These are phyloP conservation scores for Hormiphora californensis DNA, from an alignment of 37 sponge, comb jelly and placozoan genomes.

Conservation along the genomic window DNA sequence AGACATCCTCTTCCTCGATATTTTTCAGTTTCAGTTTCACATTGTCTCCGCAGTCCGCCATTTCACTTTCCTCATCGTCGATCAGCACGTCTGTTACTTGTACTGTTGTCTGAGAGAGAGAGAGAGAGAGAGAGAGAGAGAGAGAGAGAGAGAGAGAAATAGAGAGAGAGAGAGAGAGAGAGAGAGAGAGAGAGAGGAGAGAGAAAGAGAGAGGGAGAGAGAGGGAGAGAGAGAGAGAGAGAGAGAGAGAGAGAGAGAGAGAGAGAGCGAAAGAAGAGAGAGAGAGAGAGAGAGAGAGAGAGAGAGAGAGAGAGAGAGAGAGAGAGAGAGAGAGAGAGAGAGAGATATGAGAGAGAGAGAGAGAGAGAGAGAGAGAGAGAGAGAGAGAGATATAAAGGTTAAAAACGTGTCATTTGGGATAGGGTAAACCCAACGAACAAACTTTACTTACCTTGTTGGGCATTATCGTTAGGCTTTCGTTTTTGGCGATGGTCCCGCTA, in stretches of 20 bases:
- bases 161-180: no score
- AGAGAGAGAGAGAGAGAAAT: no score
- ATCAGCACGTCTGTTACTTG: conserved; percentile 67
- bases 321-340: neutral
- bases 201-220: no score
- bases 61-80: conserved; percentile 75
- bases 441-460: conserved; percentile 79
- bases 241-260: no score
- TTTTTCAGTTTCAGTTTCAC: conserved; percentile 88
- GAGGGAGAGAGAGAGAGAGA: no score
- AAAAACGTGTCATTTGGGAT: neutral
- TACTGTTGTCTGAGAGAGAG: conserved; percentile 63
- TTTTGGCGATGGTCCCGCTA: conserved; percentile 70
- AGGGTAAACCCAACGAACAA: neutral
- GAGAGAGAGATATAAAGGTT: no score
- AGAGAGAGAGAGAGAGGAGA: no score
- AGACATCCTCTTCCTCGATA: conserved; percentile 85
- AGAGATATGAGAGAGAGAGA: no score
- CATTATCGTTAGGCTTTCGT: conserved; percentile 77
- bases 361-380: no score
- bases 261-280: no score
- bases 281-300: neutral
- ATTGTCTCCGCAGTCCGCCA: conserved; percentile 85
- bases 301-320: neutral
- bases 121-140: no score